Evolutionary conservation across 2,888 invertebrate species (phyloP).

Genomic region (Meandrusa payeni): DNA sequence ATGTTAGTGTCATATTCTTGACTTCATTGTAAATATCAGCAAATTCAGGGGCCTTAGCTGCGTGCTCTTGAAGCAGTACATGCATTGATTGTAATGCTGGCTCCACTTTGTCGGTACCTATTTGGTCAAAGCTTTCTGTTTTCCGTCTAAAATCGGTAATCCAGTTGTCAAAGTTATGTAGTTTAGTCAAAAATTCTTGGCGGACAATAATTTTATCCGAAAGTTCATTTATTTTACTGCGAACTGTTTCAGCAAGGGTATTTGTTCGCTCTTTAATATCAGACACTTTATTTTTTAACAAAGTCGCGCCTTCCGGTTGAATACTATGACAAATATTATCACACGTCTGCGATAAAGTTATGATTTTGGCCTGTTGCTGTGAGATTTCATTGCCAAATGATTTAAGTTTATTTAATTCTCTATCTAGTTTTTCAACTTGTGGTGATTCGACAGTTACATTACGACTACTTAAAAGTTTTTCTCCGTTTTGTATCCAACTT

Average conservation of each 20-base stretch:
- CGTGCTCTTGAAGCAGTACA: constrained; percentile 90
- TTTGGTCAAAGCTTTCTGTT: constrained; percentile 88
- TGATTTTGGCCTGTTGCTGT: constrained; percentile 91
- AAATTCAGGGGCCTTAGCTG: constrained; percentile 89
- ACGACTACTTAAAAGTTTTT: constrained; percentile 81
- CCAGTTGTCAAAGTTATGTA: constrained; percentile 90
- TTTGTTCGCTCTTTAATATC: constrained; percentile 88
- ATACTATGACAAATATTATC: constrained; percentile 89
- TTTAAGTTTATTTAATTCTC: constrained; percentile 87
- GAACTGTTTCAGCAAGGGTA: constrained; percentile 87
- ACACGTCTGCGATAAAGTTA: constrained; percentile 88
- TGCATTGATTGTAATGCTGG: constrained; percentile 89
- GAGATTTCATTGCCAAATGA: constrained; percentile 92
- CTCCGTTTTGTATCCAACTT: constrained; percentile 87
- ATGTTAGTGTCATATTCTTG: constrained; percentile 85
- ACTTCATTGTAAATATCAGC: constrained; percentile 91
- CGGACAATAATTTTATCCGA: constrained; percentile 90
- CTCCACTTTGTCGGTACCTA: constrained; percentile 91
- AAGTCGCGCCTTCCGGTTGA: constrained; percentile 87
- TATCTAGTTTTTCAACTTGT: constrained; percentile 87
- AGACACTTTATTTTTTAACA: constrained; percentile 86
- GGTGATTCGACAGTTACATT: constrained; percentile 84
- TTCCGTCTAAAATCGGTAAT: constrained; percentile 86
- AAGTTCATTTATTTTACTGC: constrained; percentile 88
- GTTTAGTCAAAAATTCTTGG: constrained; percentile 91